Conservation (phyloP, 2,888 invertebrate species). For the Rhamnusium bicolor region DNA sequence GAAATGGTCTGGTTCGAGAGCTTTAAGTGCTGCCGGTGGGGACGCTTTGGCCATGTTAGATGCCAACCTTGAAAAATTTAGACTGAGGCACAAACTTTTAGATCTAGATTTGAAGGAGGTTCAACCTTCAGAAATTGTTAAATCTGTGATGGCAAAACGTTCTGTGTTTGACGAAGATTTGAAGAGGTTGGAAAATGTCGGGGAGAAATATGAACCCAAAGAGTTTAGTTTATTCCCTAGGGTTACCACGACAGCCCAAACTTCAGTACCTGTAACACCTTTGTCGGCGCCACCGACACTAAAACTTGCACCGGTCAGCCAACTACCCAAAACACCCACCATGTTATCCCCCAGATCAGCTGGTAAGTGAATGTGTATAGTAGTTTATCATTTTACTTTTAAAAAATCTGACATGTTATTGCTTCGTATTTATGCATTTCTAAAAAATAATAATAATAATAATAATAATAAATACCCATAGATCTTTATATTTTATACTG, state of each 20-base stretch:
- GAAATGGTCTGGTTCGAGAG: slow-evolving; percentile 85
- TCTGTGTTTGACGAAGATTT: slow-evolving; percentile 97
- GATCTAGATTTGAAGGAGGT: slow-evolving; percentile 79
- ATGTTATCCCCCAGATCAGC: slow-evolving; percentile 66
- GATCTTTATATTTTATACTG: too few species aligned
- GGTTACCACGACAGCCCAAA: slow-evolving; percentile 42
- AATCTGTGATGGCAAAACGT: slow-evolving; percentile 91
- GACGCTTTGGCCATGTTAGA: slow-evolving; percentile 73
- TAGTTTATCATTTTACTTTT: background rate
- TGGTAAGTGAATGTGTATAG: slow-evolving; percentile 54
- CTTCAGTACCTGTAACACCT: slow-evolving; percentile 52
- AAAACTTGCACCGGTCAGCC: slow-evolving; percentile 58
- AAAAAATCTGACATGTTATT: background rate
- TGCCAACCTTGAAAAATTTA: slow-evolving; percentile 73
- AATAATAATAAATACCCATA: too few species aligned
- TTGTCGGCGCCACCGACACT: slow-evolving; percentile 57
- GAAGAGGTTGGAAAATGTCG: slow-evolving; percentile 90
- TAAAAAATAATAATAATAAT: too few species aligned
- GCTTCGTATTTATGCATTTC: too few species aligned
- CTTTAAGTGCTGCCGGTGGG: slow-evolving; percentile 74
- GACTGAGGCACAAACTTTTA: slow-evolving; percentile 82
- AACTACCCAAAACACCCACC: slow-evolving; percentile 65
- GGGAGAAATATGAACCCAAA: slow-evolving; percentile 85
- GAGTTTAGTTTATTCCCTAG: slow-evolving; percentile 72
- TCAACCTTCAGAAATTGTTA: slow-evolving; percentile 95